Base-by-base conservation (phyloP, 2,888 invertebrate genomes). In the Chymomyza caudatula region DNA sequence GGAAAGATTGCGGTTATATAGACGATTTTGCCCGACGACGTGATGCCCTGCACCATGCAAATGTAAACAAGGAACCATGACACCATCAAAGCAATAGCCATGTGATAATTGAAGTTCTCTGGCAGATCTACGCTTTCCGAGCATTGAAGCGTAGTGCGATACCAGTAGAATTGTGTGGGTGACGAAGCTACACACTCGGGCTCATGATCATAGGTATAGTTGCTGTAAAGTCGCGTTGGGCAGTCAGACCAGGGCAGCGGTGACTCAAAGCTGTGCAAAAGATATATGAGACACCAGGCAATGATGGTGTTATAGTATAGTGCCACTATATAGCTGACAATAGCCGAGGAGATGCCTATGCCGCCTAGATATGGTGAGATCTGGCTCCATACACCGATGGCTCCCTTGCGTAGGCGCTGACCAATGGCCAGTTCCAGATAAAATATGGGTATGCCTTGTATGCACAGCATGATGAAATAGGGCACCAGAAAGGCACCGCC, bases 271-370 rank as follows among this genome's bases (percentile, higher is more conserved):
- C 97, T 97, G 92, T 96, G 96, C 76, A 96, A 95, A 88, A 98
- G 95, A 91, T 98, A 98, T 91, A 97, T 97, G 88, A 98, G 92
- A 89, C 98, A 98, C 98, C 98, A 98, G 68, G 98, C 98, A 78
- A 98, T 98, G 83, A 98, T 98, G 67, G 98, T 98, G 91, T 98
- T 98, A 91, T 98, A 98, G 91, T 98, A 98, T 73, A 98, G 92
- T 11, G 97, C 98, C 73, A 98, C 98, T 89, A 98, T 96, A 91
- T 97, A 98, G 0, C 98, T 98, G 37, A 98, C 98, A 72, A 98
- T 96, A 1, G 98, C 98, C 63, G 97, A 97, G 87, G 98, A 97
- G 77, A 98, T 94, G 19, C 98, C 97, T 65, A 97, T 97, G 13
- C 97, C 97, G 17, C 95, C 96, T 79, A 96, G 91, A 89, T 94